Base-by-base conservation (phyloP, 2,797 vertebrate genomes). In the Galago senegalensis region DNA sequence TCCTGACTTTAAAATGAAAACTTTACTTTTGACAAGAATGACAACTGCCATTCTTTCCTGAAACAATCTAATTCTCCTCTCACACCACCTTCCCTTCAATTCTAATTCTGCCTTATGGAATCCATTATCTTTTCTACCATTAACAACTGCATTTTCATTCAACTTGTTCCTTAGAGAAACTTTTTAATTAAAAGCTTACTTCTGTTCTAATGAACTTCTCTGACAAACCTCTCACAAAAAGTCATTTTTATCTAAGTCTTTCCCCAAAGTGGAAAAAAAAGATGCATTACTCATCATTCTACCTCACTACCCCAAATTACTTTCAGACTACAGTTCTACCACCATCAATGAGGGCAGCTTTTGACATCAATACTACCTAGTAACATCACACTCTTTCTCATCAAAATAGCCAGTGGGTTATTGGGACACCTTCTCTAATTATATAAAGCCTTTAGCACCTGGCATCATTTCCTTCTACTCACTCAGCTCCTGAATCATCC, bases 201-300 rank as follows among this genome's bases (percentile, higher is more conserved):
- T 70, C n/a, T 89, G 23, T 93, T 70, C 60, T 61, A 76, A 76
- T 87, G 13, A 87, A 90, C 17, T 75, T 56, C 49, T 61, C 34
- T 60, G 53, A 75, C 13, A 93, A 43, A 1, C 2, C n/a, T 58
- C 69, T 73, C 63, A 65, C 63, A 65, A 37, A 81, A 75, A 90
- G 29, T 95, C 40, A 75, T 90, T 93, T 90, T 89, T 91, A 81
- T 43, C 69, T 72, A 46, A 85, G 73, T 46, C n/a, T 40, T 93
- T 73, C 63, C 37, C 85, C 58, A 80, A 73, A 81, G 37, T n/a
- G 29, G 81, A 63, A 13, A 67, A 81, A 70, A 89, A 79, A 17
- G 29, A 89, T 75, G 9, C 7, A 43, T 69, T 75, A 87, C 40
- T 81, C 27, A 81, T 40, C 60, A 81, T 14, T 81, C 16, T 63